phyloP scores from a whole-genome alignment of 2,113 vertebrate genomes.

The Dromaius novaehollandiae region DNA sequence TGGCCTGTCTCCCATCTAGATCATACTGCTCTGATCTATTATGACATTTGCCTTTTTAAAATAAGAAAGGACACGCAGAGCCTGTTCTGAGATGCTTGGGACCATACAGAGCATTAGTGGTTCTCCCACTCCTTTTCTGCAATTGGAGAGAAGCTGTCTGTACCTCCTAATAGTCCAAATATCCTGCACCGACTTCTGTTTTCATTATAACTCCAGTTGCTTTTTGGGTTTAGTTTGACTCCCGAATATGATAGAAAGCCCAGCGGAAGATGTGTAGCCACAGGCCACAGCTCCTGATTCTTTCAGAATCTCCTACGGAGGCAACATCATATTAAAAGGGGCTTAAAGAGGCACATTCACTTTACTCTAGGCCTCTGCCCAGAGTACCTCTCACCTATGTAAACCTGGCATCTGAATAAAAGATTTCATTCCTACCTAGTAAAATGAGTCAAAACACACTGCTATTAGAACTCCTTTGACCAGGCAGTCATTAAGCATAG shows the following conservation, averaged over 20 bases:
- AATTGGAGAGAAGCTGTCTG: neutral
- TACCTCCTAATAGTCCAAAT: neutral
- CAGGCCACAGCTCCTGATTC: neutral
- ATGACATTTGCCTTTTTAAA: slow-evolving; percentile 29
- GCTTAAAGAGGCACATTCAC: neutral
- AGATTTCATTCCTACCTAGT: neutral
- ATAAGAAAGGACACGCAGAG: neutral
- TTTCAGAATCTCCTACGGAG: neutral
- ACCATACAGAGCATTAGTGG: neutral
- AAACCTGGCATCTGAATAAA: neutral
- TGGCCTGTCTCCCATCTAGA: slow-evolving; percentile 34
- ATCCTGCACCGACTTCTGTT: neutral
- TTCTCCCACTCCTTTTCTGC: neutral
- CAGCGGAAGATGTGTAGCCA: neutral
- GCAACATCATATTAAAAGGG: neutral
- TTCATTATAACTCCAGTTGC: fast-evolving
- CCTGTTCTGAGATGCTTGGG: neutral
- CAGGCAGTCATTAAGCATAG: neutral
- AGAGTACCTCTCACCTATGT: neutral
- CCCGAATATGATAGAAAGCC: neutral
- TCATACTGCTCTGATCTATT: neutral
- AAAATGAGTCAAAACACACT: neutral
- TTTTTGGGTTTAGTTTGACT: slow-evolving; percentile 3
- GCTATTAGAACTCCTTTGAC: neutral
- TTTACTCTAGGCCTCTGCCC: neutral